These are phyloP conservation scores for Liposcelis brunnea DNA, from an alignment of 2,888 invertebrate species.

Conservation along the genomic window DNA sequence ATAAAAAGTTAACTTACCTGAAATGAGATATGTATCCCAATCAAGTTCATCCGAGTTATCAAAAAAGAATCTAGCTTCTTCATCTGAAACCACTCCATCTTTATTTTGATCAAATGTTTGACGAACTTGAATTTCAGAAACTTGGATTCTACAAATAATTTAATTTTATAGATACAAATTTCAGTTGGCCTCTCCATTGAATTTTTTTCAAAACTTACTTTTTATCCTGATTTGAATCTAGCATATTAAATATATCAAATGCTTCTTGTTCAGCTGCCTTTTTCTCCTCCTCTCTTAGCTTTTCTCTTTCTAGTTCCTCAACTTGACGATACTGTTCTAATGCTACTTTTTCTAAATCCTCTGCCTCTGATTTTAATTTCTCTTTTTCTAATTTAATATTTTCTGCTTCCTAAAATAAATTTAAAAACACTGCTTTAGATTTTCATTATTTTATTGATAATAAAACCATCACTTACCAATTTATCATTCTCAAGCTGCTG, in stretches of 20 bases:
- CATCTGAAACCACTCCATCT: constrained; percentile 72
- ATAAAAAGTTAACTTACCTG: neutral
- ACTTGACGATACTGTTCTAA: constrained; percentile 56
- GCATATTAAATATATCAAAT: constrained; percentile 49
- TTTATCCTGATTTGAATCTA: constrained; percentile 69
- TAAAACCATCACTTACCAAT: constrained; percentile 9
- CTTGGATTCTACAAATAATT: constrained; percentile 33
- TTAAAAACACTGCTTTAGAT: too few relatives aligned
- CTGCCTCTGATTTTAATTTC: constrained; percentile 52
- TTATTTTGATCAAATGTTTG: constrained; percentile 74
- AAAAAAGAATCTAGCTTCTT: constrained; percentile 66
- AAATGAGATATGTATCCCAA: neutral
- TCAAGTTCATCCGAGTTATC: constrained; percentile 21
- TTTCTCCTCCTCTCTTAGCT: constrained; percentile 39
- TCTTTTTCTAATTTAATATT: constrained; percentile 61
- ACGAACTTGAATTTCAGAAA: constrained; percentile 49
- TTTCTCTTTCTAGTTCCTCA: constrained; percentile 36
- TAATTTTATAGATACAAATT: too few relatives aligned
- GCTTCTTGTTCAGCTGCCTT: constrained; percentile 43
- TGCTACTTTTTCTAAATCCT: constrained; percentile 55
- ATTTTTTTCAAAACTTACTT: too few relatives aligned
- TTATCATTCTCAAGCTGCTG: constrained; percentile 52
- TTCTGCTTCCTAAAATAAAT: constrained; percentile 46
- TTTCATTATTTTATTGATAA: too few relatives aligned
- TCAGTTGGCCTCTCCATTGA: too few relatives aligned